Evolutionary conservation across 2,888 invertebrate species (phyloP).

Genomic region (Cryptocephalus primarius): DNA sequence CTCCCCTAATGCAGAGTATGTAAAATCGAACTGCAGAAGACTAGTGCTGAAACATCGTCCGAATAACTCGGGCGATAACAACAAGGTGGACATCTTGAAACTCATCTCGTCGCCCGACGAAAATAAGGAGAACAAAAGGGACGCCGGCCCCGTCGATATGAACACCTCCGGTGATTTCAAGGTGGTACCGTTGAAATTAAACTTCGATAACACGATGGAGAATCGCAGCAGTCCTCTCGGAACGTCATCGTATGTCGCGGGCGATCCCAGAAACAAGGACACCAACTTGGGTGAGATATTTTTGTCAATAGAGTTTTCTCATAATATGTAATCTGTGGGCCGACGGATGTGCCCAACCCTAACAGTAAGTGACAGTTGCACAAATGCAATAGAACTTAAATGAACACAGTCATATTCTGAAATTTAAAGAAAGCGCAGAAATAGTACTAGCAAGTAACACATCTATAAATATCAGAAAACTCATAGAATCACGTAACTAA

Average conservation of each 20-base stretch:
- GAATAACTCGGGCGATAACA: conserved; percentile 4
- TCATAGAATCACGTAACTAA: no score
- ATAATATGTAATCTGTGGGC: background rate
- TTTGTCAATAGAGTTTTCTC: background rate
- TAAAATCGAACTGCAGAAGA: conserved; percentile 17
- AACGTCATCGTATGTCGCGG: conserved; percentile 11
- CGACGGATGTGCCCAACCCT: no score
- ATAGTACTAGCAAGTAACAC: no score
- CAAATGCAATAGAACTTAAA: no score
- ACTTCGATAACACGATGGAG: conserved; percentile 13
- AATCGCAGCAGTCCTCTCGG: conserved; percentile 7
- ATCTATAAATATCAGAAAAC: no score
- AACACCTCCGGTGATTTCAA: conserved; percentile 2
- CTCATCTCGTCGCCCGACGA: conserved; percentile 9
- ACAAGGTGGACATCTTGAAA: conserved; percentile 16
- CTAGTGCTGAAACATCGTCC: conserved; percentile 16
- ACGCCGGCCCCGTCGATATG: background rate
- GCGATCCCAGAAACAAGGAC: conserved; percentile 10
- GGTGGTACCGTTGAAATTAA: conserved; percentile 12
- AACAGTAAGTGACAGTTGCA: no score
- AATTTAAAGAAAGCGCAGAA: no score
- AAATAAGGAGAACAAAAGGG: conserved; percentile 6
- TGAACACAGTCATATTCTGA: no score
- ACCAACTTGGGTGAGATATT: background rate
- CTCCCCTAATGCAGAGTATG: conserved; percentile 11